These are phyloP conservation scores for Picus viridis DNA, from an alignment of 2,797 vertebrate species.

Conservation along the genomic window DNA sequence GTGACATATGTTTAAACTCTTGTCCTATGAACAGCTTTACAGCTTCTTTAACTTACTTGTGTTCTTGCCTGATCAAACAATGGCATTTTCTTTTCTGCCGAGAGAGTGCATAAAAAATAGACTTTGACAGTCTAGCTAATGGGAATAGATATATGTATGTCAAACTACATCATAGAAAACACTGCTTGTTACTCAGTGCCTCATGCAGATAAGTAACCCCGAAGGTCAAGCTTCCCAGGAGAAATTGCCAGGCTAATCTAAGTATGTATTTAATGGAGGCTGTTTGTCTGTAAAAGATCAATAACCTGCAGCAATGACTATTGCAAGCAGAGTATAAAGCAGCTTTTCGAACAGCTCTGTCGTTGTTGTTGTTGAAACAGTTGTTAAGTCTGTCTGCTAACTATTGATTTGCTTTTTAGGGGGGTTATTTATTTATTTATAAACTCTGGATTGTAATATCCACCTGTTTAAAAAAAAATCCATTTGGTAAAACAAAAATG, in stretches of 20 bases:
- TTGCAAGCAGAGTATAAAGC: slow-evolving; percentile 33
- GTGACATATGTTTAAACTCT: neutral
- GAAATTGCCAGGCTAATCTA: slow-evolving; percentile 38
- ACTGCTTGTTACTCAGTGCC: neutral
- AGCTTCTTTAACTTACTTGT: neutral
- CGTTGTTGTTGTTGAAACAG: slow-evolving; percentile 12
- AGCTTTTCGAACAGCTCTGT: slow-evolving; percentile 44
- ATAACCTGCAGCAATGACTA: slow-evolving; percentile 34
- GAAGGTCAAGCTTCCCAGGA: slow-evolving; percentile 13
- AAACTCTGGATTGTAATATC: slow-evolving; percentile 44
- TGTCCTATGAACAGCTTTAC: neutral
- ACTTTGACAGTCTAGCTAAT: neutral
- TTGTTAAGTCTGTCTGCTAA: slow-evolving; percentile 47
- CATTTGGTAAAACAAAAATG: slow-evolving; percentile 17
- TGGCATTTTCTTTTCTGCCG: neutral
- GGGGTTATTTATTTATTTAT: slow-evolving; percentile 47
- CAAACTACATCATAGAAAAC: neutral
- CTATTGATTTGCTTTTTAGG: slow-evolving; percentile 52
- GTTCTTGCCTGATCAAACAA: neutral
- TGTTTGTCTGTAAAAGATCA: slow-evolving; percentile 61
- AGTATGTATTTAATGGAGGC: slow-evolving; percentile 23
- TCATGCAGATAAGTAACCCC: neutral
- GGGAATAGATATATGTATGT: neutral
- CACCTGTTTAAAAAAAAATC: slow-evolving; percentile 55
- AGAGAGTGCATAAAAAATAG: neutral